phyloP scores from a whole-genome alignment of 1,140 invertebrate genomes.

The Acromyrmex echinatior region DNA sequence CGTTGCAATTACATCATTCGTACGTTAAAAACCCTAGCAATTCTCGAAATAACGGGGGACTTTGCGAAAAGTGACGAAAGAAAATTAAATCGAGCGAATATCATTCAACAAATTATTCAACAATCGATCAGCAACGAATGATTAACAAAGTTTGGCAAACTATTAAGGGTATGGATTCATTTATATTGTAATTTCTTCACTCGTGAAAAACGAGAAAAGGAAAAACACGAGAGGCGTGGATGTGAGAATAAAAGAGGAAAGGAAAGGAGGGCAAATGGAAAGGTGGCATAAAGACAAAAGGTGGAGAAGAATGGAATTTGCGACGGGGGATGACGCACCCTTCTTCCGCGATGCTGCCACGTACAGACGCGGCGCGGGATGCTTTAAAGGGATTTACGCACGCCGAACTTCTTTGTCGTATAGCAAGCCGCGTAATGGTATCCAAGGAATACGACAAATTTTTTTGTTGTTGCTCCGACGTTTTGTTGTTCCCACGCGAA shows the following conservation, averaged over 20 bases:
- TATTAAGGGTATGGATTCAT: not conserved
- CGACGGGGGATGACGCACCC: conserved; percentile 18
- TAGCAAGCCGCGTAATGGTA: conserved; percentile 46
- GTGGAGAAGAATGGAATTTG: conserved; percentile 41
- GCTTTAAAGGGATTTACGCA: conserved; percentile 54
- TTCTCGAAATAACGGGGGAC: not conserved
- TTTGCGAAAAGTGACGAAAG: not conserved
- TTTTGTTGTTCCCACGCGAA: conserved; percentile 8
- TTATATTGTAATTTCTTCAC: not conserved
- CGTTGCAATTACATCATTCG: conserved; percentile 33
- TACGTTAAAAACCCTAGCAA: not conserved
- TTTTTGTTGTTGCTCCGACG: conserved; percentile 17
- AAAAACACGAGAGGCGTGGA: not conserved
- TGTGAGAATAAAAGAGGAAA: not conserved
- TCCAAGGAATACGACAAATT: conserved; percentile 32
- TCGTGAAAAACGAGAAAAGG: not conserved
- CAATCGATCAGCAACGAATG: not conserved
- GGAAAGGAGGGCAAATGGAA: not conserved
- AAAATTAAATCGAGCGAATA: conserved; percentile 10
- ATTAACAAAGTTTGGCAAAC: not conserved
- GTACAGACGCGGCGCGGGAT: conserved; percentile 37
- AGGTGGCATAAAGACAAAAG: conserved; percentile 43
- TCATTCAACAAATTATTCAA: not conserved
- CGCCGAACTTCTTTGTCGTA: conserved; percentile 57
- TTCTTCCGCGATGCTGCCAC: conserved; percentile 45